Base-by-base conservation (phyloP, 2,888 invertebrate species). In the Rhagonycha fulva region DNA sequence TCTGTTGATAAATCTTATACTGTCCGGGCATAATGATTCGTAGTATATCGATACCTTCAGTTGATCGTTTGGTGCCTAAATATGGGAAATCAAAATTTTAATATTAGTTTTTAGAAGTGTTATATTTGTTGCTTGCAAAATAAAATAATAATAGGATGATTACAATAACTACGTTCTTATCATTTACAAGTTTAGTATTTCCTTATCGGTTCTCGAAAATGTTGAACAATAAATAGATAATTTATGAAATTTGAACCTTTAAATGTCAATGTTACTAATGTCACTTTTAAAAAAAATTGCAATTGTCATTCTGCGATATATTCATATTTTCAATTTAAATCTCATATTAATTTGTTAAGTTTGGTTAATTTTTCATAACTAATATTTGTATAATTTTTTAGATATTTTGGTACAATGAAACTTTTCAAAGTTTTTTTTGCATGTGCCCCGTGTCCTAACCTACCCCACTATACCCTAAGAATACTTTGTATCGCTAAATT, bases 1-100 rank as follows among this genome's bases (percentile, higher is more conserved):
- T 3, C 83, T 78, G 1, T 77, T 86, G 23, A 91, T 85, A 81
- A 90, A 90, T 11, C 81, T 79, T 3, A 86, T 84, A 78, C 91
- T 90, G 82, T 90, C 90, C 0, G 88, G 86, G 80, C 91, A 91
- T 24, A 90, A 83, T 0, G 90, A 85, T 82, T 91, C 91, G 80
- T 91, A 91, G 82, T 89, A 90, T 14, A 91, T 85, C 0, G 87
- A 86, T 1, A 90, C 87, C 5, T 84, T 83, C 0, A 74, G 60
- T 24, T 19, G 11, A 12, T 26, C 62, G 19, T 7, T 12, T 11
- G 30, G 28, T 14, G n/a, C 62, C 68, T 72, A 30, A 26, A 72
- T 12, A 24, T n/a, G 7, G 24, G n/a, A 62, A 62, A 24, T 7
- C 26, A 26, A 61, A 71, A 63, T 30, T 71, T 12, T 62, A 19